These are phyloP conservation scores for Trissolcus basalis DNA, from an alignment of 1,140 invertebrate genomes.

Conservation along the genomic window DNA sequence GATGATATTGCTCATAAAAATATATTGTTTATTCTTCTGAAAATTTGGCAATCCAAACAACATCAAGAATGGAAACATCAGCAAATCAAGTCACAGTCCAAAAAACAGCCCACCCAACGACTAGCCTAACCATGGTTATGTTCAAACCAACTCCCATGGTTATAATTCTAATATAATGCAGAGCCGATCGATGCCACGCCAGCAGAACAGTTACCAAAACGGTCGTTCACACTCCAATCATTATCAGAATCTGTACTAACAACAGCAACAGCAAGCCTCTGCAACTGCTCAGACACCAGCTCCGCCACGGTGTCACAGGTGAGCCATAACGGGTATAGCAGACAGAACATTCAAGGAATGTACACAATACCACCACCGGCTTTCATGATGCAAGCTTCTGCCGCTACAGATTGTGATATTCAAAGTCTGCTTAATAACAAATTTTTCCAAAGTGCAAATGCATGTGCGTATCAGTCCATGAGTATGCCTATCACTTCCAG, in stretches of 20 bases:
- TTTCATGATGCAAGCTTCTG: slow-evolving; percentile 74
- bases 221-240: slow-evolving; percentile 59
- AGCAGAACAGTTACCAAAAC: slow-evolving; percentile 67
- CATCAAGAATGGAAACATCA: slow-evolving; percentile 70
- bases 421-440: slow-evolving; percentile 80
- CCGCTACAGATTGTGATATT: slow-evolving; percentile 74
- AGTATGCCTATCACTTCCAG: too few species aligned
- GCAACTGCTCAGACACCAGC: slow-evolving; percentile 53
- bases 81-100: slow-evolving; percentile 63
- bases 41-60: slow-evolving; percentile 66
- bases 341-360: slow-evolving; percentile 73
- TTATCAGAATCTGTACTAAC: slow-evolving; percentile 65
- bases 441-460: slow-evolving; percentile 79
- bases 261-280: slow-evolving; percentile 42
- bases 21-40: too few species aligned
- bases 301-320: slow-evolving; percentile 44
- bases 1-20: too few species aligned
- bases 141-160: slow-evolving; percentile 58
- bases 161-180: slow-evolving; percentile 51
- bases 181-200: slow-evolving; percentile 61
- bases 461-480: slow-evolving; percentile 79
- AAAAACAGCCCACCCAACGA: slow-evolving; percentile 71
- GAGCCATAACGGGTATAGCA: slow-evolving; percentile 64
- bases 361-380: slow-evolving; percentile 75
- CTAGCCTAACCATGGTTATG: slow-evolving; percentile 59